Evolutionary conservation across 2,888 invertebrate species (phyloP), one percentile per base, ranked within the genome.

Genomic region (Cryptops parisi): DNA sequence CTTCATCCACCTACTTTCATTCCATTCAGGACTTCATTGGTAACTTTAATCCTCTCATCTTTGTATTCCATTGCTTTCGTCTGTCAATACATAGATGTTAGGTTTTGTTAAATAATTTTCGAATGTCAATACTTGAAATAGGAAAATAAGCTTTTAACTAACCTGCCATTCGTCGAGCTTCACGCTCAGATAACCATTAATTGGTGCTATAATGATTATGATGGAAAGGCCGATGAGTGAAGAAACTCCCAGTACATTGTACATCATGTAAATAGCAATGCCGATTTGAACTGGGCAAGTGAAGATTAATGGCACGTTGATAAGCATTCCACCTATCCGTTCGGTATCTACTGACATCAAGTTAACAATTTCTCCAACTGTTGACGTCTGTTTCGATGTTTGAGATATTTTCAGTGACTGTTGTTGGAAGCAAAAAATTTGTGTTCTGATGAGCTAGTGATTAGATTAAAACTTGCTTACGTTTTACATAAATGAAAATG

Each of bases 11-110:
- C 33, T 38, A 48, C 33, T 38, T 48, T 48, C 38, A 48, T 48
- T 21, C 48, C 48, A 33, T 21, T 48, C 53, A 93, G 75, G 58
- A 91, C 82, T 74, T 93, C 93, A 63, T 87, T 91, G 85, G 91
- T 90, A 52, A 91, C 72, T 64, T 91, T 93, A 1, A 93, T 87
- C 61, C 93, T 76, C 64, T 89, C 84, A 64, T 94, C 93, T 71
- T 94, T 94, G 68, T 82, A 82, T 64, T 87, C 86, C 90, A 94
- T 91, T 69, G 41, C n/a, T 41, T 9, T 19, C n/a, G 48, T 33
- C 48, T 48, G 38, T 2, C 27, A 48, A 33, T 6, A 38, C 27
- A 4, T 6, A 25, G 25, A n/a, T 2, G 15, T 5, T 19, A 12
- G 12, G 6, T 46, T 1, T 46, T 4, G 21, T 46, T 25, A 2